Conservation (phyloP, 2,888 invertebrate species). For the Diplazon laetatorius region DNA sequence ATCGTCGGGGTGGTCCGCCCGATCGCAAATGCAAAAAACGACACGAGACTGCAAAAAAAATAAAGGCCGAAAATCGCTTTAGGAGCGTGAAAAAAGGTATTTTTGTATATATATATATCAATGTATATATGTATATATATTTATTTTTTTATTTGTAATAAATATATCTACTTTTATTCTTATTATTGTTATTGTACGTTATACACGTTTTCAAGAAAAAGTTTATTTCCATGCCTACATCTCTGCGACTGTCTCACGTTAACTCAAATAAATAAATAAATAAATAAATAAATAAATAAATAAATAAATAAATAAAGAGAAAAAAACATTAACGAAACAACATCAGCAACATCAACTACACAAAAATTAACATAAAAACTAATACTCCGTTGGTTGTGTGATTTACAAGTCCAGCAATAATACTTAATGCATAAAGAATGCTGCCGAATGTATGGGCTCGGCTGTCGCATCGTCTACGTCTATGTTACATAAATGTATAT, state of each 20-base stretch:
- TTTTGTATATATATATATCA: too few relatives aligned
- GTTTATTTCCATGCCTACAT: conserved; percentile 19
- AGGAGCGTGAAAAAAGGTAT: too few relatives aligned
- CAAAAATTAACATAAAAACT: conserved; percentile 64
- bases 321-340: too few relatives aligned
- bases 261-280: conserved; percentile 20
- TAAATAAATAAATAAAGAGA: not conserved
- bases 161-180: conserved; percentile 54
- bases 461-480: not conserved
- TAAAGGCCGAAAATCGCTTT: too few relatives aligned
- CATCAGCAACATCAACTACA: not conserved
- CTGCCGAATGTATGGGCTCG: conserved; percentile 1
- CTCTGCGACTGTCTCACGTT: conserved; percentile 20
- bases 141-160: conserved; percentile 18
- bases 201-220: conserved; percentile 34
- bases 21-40: conserved; percentile 27
- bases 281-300: conserved; percentile 35
- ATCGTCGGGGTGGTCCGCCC: conserved; percentile 34
- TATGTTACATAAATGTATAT: not conserved
- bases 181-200: conserved; percentile 33
- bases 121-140: not conserved
- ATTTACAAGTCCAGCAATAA: conserved; percentile 80
- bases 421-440: conserved; percentile 54
- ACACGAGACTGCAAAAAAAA: conserved; percentile 16
- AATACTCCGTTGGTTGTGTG: conserved; percentile 82